Evolutionary conservation across 2,797 vertebrate genomes (phyloP), one percentile per base, ranked within the genome.

Genomic region (Thaleichthys pacificus): DNA sequence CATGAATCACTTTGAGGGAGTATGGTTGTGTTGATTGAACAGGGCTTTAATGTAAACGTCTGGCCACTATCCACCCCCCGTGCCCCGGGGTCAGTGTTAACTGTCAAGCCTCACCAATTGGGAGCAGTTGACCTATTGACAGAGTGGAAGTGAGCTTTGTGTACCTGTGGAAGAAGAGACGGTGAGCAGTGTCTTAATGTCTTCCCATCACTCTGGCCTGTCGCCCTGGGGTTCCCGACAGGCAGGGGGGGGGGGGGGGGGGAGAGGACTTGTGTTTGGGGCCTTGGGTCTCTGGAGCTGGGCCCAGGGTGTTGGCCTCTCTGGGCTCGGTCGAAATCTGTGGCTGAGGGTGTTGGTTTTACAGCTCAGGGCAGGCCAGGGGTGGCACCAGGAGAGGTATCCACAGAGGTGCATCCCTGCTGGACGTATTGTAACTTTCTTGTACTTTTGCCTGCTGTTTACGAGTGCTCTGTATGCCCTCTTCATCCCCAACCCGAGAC

Each of bases 71-170:
- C 35, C 67, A 61, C 66, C 69, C 66, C 35, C 32, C 8, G 2
- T 32, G 17, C 49, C 66, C 75, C 69, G 51, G 69, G 81, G 80
- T 61, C 49, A 67, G 77, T 75, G 74, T 80, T 81, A 88, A 77
- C 74, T 82, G 80, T 83, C 71, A 71, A 81, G 84, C 81, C 84
- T 62, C 77, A 73, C 66, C 71, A 87, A 73, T 84, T 86, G 76
- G 72, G 76, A 85, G 80, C 75, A 88, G 76, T 89, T 90, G 85
- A 84, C 86, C 86, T 84, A 79, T 75, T 87, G 86, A 84, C 85
- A 89, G 81, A 82, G 79, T 66, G 84, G 70, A 82, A 82, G 71
- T 80, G 80, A 67, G 73, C 70, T 84, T 63, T 69, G 70, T 75
- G 87, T 80, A 81, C 75, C 77, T 87, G 69, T 72, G 75, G 70